A percentile compares a stretch with the other conserved stretches of the same genome.
Evolutionary conservation across 2,797 vertebrate genomes (phyloP).

Genomic region (Brotula barbata): DNA sequence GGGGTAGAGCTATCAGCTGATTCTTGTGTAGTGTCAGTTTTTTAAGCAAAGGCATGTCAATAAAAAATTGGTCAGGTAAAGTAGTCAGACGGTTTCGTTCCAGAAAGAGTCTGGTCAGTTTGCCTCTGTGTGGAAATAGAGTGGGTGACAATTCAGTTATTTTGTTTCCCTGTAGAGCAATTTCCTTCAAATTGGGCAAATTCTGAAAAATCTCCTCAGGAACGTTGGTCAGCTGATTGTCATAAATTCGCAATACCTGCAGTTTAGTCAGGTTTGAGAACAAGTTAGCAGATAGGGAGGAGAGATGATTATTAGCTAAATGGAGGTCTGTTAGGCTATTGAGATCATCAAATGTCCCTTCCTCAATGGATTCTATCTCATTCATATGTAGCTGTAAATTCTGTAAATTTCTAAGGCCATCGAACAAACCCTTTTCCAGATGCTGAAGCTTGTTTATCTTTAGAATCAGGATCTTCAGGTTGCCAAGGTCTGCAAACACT

Average conservation of each 20-base stretch:
- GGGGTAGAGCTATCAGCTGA: conserved; percentile 67
- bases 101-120: conserved; percentile 73
- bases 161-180: conserved; percentile 71
- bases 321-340: conserved; percentile 69
- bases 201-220: conserved; percentile 75
- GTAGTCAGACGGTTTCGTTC: conserved; percentile 74
- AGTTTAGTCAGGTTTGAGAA: conserved; percentile 77
- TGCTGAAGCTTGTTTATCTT: conserved; percentile 71
- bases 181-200: conserved; percentile 72
- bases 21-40: conserved; percentile 74
- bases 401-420: conserved; percentile 66
- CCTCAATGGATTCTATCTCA: conserved; percentile 76
- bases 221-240: conserved; percentile 76
- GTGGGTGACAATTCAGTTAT: conserved; percentile 68
- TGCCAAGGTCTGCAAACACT: conserved; percentile 76
- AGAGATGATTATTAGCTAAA: conserved; percentile 79
- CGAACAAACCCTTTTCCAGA: conserved; percentile 78
- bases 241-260: conserved; percentile 73
- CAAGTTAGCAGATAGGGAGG: conserved; percentile 51
- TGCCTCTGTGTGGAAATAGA: conserved; percentile 75
- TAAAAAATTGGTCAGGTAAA: conserved; percentile 74
- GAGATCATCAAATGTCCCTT: conserved; percentile 79
- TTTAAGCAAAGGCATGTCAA: conserved; percentile 74
- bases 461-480: conserved; percentile 72
- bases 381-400: conserved; percentile 75